phyloP scores from a whole-genome alignment of 1,140 invertebrate species.

The Matsumurasca onukii region DNA sequence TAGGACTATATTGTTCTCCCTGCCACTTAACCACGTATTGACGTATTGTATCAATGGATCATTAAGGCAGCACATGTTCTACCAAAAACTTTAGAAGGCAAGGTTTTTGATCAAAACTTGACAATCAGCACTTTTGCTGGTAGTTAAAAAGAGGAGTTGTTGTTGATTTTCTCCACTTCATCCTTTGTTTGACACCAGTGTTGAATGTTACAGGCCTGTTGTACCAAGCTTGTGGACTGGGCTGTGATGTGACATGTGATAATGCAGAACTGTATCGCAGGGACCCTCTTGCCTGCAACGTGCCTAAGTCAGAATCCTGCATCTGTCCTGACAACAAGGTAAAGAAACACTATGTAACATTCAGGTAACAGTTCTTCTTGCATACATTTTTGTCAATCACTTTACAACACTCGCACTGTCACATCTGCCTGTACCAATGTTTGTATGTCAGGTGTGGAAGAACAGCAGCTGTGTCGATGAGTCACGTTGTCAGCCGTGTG shows the following conservation, averaged over 20 bases:
- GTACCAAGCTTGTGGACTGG: slow-evolving; percentile 65
- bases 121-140: too few relatives aligned
- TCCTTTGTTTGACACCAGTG: too few relatives aligned
- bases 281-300: slow-evolving; percentile 53
- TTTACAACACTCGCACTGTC: slow-evolving; percentile 19
- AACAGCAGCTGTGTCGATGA: slow-evolving; percentile 60
- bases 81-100: too few relatives aligned
- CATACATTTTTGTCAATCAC: background rate
- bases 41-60: too few relatives aligned
- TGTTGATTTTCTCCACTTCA: too few relatives aligned
- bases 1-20: too few relatives aligned
- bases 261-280: slow-evolving; percentile 53
- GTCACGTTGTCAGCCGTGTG: slow-evolving; percentile 63
- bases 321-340: slow-evolving; percentile 74
- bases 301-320: slow-evolving; percentile 69
- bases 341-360: slow-evolving; percentile 7
- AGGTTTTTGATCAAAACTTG: too few relatives aligned
- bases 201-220: slow-evolving; percentile 51
- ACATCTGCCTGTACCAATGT: too few relatives aligned
- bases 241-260: slow-evolving; percentile 72
- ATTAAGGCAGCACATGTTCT: too few relatives aligned
- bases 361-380: background rate
- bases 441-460: slow-evolving; percentile 52
- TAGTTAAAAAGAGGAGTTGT: too few relatives aligned
- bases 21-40: too few relatives aligned